Conservation (phyloP, 1,140 invertebrate genomes). For the Eciton burchellii region DNA sequence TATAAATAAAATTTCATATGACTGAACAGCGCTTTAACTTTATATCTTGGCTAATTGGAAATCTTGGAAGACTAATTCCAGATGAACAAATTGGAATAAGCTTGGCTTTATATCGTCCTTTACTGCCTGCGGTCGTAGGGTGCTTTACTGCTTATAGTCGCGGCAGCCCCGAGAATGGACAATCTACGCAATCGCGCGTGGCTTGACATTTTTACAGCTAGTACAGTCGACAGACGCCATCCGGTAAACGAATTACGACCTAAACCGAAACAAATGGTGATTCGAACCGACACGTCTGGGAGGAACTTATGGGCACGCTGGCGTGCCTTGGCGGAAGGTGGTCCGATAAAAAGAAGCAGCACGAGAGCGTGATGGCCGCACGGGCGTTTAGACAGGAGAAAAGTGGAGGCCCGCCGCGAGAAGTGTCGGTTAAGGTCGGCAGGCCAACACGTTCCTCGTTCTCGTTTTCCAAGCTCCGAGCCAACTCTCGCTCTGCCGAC, state of each 20-base stretch:
- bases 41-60: too few relatives aligned
- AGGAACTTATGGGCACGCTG: constrained; percentile 31
- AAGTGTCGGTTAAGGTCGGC: constrained; percentile 71
- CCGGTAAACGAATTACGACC: constrained; percentile 30
- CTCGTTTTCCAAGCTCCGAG: constrained; percentile 43
- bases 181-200: neutral
- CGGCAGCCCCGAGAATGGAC: neutral
- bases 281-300: constrained; percentile 41
- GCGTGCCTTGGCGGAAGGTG: constrained; percentile 27
- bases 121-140: neutral
- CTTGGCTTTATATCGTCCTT: neutral
- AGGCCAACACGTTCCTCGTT: constrained; percentile 64
- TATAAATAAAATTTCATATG: too few relatives aligned
- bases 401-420: constrained; percentile 56
- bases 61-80: neutral
- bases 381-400: constrained; percentile 59
- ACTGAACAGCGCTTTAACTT: too few relatives aligned
- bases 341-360: constrained; percentile 52
- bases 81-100: neutral
- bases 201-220: constrained; percentile 16
- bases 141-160: neutral
- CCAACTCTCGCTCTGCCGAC: constrained; percentile 18
- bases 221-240: constrained; percentile 13
- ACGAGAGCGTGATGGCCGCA: constrained; percentile 36
- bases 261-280: constrained; percentile 11